phyloP scores from a whole-genome alignment of 2,888 invertebrate species.

The Hydrotaea diabolus region DNA sequence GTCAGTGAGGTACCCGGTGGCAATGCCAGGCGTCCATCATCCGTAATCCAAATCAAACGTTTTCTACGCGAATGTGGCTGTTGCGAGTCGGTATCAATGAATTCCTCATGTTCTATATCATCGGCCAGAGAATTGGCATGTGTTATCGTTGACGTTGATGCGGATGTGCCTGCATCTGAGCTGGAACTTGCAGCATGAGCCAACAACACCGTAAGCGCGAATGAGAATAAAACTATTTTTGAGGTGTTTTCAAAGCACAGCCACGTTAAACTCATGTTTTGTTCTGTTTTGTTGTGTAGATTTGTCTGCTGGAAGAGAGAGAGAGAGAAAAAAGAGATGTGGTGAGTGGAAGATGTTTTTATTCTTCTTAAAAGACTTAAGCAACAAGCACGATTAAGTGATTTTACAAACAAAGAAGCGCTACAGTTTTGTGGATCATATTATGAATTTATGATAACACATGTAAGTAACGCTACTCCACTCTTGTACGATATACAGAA shows the following conservation, averaged over 20 bases:
- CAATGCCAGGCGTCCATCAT: conserved; percentile 90
- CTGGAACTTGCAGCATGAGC: conserved; percentile 43
- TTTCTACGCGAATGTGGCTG: conserved; percentile 88
- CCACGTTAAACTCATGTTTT: conserved; percentile 65
- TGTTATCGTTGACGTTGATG: conserved; percentile 52
- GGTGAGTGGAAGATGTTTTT: not conserved
- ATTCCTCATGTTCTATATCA: conserved; percentile 70
- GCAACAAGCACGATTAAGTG: conserved; percentile 31
- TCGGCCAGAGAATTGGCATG: conserved; percentile 66
- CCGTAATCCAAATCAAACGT: conserved; percentile 91
- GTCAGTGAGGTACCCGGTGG: conserved; percentile 91
- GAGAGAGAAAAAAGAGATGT: conserved; percentile 15
- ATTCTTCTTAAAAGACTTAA: conserved; percentile 26
- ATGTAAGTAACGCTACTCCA: no score
- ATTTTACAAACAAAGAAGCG: no score
- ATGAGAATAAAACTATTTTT: conserved; percentile 65
- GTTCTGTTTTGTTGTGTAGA: conserved; percentile 26
- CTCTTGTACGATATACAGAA: no score
- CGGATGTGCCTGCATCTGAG: conserved; percentile 12
- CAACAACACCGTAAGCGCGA: conserved; percentile 60
- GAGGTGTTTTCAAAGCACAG: conserved; percentile 68
- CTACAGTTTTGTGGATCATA: no score
- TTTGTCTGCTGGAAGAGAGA: not conserved
- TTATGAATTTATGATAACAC: no score
- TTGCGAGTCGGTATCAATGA: conserved; percentile 69